These are phyloP conservation scores for Serripes groenlandicus DNA, from an alignment of 2,888 invertebrate species.

Conservation along the genomic window DNA sequence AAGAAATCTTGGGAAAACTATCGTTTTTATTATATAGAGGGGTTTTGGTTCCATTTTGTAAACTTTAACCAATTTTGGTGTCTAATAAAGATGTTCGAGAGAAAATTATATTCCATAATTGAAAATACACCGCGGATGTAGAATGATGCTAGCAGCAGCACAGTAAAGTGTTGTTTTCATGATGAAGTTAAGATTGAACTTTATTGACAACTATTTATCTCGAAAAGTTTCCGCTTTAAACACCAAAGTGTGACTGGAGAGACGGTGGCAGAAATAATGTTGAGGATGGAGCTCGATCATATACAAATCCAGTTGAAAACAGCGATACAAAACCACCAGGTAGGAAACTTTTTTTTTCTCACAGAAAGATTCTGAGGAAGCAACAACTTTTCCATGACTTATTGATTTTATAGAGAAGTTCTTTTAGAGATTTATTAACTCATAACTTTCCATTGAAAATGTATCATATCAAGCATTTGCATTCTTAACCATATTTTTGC, in stretches of 20 bases:
- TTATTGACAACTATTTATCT: constrained; percentile 15
- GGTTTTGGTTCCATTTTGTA: no score
- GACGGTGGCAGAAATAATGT: constrained; percentile 65
- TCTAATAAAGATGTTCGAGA: no score
- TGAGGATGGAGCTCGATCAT: constrained; percentile 78
- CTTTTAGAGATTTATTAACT: constrained; percentile 9
- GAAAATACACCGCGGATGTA: constrained; percentile 37
- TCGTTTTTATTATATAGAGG: no score
- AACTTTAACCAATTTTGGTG: no score
- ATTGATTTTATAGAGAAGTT: constrained; percentile 44
- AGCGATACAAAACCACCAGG: constrained; percentile 85
- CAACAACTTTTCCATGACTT: constrained; percentile 60
- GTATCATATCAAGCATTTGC: no score
- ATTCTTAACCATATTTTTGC: no score
- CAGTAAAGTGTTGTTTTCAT: constrained; percentile 22
- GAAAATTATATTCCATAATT: constrained; percentile 21
- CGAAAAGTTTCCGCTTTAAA: not conserved
- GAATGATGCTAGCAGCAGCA: constrained; percentile 3
- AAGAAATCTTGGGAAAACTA: no score
- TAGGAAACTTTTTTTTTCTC: constrained; percentile 67
- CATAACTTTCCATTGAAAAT: no score
- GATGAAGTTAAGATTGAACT: constrained; percentile 38
- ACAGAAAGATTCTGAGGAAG: constrained; percentile 14
- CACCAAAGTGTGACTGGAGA: not conserved
- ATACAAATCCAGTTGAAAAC: constrained; percentile 83